Base-by-base conservation (phyloP, 2,888 invertebrate genomes). In the Himalopsyche japonica region DNA sequence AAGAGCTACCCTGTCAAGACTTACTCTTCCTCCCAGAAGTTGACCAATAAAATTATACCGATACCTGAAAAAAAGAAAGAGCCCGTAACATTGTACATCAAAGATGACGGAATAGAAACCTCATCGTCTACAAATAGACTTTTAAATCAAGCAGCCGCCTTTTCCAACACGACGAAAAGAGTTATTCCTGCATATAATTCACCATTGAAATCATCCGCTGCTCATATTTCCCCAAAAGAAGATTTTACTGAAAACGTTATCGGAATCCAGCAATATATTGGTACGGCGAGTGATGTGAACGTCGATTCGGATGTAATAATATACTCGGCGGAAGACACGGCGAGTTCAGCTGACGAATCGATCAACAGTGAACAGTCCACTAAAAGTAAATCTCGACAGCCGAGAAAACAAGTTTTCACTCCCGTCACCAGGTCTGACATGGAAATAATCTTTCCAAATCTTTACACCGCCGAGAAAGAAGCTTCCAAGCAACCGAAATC, bases 321-420 rank as follows among this genome's bases (percentile, higher is more conserved):
- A 8, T 27, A 70, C 30, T 30, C 79, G 6, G 80, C 81, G 4
- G 49, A 24, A 79, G 84, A 83, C 27, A 20, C 79, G 1, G 43
- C 90, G 64, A 91, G 91, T 79, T 82, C 88, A 10, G 87, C 88
- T 15, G 89, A 89, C 49, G 91, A 90, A 20, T 84, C 81, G 0
- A 91, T 90, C 87, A 87, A 88, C 15, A 89, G 89, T 83, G 91
- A 86, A 37, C 79, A 78, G 30, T 37, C 82, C 8, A 82, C 80
- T 18, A 81, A 83, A 76, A 43, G 64, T 12, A 86, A 92, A 88
- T 89, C 88, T 34, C 92, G 91, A 88, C 92, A 92, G 89, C 92
- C 91, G 87, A 89, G 92, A 87, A 92, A 92, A 88, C 92, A 92
- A 88, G 92, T 92, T 37, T 88, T 92, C 32, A 92, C 91, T 37